Evolutionary conservation across 2,888 invertebrate genomes (phyloP).

Genomic region (Heterodera filipjevi): DNA sequence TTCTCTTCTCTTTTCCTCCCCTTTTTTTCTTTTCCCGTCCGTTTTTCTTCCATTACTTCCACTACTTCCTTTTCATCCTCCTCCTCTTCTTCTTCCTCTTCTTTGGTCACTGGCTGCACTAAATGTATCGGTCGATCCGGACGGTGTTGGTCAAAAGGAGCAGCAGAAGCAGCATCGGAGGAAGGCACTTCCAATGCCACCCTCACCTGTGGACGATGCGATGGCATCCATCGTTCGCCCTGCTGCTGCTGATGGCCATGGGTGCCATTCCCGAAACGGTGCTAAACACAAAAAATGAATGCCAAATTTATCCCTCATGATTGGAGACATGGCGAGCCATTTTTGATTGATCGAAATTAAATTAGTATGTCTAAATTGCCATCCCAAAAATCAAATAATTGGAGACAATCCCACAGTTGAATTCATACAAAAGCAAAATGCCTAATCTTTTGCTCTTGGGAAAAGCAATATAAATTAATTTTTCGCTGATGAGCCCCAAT

Average conservation of each 20-base stretch:
- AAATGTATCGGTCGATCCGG: conserved; percentile 11
- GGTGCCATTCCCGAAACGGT: background rate
- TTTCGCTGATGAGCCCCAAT: too few relatives aligned
- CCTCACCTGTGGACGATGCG: background rate
- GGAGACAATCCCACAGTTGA: too few relatives aligned
- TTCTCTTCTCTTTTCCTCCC: background rate
- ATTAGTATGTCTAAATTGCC: too few relatives aligned
- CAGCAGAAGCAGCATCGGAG: too few relatives aligned
- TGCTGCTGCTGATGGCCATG: background rate
- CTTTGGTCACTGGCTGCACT: background rate
- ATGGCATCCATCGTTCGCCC: background rate
- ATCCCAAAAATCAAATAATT: too few relatives aligned
- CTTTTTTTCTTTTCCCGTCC: background rate
- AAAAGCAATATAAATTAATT: too few relatives aligned
- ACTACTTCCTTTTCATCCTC: background rate
- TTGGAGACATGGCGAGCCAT: too few relatives aligned
- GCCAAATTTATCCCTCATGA: too few relatives aligned
- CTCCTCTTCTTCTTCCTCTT: too few relatives aligned
- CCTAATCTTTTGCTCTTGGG: too few relatives aligned
- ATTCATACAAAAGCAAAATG: too few relatives aligned
- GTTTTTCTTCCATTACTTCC: background rate
- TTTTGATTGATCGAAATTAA: too few relatives aligned
- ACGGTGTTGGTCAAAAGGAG: background rate
- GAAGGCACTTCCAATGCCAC: background rate
- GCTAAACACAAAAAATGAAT: background rate